Conservation (phyloP, 2,113 vertebrate genomes). For the Heptranchias perlo region DNA sequence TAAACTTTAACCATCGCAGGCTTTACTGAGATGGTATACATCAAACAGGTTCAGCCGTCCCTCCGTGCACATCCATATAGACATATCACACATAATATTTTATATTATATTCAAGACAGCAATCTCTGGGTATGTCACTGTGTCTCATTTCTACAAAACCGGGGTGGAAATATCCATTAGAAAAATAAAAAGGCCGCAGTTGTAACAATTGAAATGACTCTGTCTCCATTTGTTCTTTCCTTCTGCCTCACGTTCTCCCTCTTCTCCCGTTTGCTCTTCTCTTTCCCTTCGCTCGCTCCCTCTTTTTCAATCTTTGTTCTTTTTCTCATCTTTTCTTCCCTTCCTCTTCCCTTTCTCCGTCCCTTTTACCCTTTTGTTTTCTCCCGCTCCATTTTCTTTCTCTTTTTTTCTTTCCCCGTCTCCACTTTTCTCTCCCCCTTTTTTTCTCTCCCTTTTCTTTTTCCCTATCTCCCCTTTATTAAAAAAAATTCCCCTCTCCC, state of each 20-base stretch:
- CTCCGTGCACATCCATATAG: background rate
- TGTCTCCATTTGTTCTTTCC: background rate
- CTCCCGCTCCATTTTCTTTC: too few relatives aligned
- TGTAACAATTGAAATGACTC: background rate
- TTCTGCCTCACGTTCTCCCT: background rate
- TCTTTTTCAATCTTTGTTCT: too few relatives aligned
- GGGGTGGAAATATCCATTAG: background rate
- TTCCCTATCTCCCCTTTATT: too few relatives aligned
- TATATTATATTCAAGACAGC: too few relatives aligned
- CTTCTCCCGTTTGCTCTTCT: background rate
- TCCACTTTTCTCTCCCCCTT: background rate
- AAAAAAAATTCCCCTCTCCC: too few relatives aligned
- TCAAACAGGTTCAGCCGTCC: too few relatives aligned
- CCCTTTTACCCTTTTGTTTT: too few relatives aligned
- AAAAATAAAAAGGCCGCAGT: background rate
- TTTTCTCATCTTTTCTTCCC: too few relatives aligned
- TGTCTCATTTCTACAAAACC: background rate
- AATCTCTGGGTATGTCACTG: background rate
- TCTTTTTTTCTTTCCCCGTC: background rate
- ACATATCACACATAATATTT: too few relatives aligned
- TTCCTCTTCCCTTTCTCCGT: too few relatives aligned
- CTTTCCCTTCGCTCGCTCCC: too few relatives aligned
- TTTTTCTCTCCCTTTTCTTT: too few relatives aligned
- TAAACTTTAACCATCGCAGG: background rate
- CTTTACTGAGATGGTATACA: background rate